Evolutionary conservation across 2,797 vertebrate species (phyloP).

Genomic region (Leuciscus waleckii): DNA sequence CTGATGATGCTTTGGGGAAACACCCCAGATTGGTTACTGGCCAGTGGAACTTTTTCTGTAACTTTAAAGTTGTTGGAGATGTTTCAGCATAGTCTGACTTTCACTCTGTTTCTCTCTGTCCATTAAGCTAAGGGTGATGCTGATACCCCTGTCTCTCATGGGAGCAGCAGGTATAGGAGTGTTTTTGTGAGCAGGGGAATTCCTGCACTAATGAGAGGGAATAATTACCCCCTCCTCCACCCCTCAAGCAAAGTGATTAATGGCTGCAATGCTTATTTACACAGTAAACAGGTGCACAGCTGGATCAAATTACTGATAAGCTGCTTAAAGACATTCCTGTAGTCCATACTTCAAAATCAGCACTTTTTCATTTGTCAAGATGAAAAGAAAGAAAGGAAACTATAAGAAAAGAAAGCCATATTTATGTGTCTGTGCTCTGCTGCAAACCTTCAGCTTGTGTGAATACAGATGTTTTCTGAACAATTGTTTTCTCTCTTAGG

Average conservation of each 20-base stretch:
- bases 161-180: conserved; percentile 38
- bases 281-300: conserved; percentile 55
- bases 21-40: not conserved
- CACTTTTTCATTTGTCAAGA: conserved; percentile 59
- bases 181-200: conserved; percentile 50
- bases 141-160: conserved; percentile 21
- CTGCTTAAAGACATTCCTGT: conserved; percentile 63
- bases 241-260: conserved; percentile 44
- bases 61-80: not conserved
- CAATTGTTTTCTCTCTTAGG: conserved; percentile 26
- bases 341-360: conserved; percentile 57
- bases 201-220: conserved; percentile 58
- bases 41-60: not conserved
- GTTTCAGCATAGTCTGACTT: not conserved
- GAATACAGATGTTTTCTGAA: conserved; percentile 17
- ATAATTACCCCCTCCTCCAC: conserved; percentile 43
- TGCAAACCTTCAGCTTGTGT: not conserved
- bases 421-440: conserved; percentile 27
- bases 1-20: not conserved
- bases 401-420: conserved; percentile 35
- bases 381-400: not conserved
- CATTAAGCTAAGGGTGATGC: conserved; percentile 29
- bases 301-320: conserved; percentile 65
- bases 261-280: conserved; percentile 57
- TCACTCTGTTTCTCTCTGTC: conserved; percentile 25